Conservation (phyloP, 2,888 invertebrate species). For the Caenorhabditis sp. region DNA sequence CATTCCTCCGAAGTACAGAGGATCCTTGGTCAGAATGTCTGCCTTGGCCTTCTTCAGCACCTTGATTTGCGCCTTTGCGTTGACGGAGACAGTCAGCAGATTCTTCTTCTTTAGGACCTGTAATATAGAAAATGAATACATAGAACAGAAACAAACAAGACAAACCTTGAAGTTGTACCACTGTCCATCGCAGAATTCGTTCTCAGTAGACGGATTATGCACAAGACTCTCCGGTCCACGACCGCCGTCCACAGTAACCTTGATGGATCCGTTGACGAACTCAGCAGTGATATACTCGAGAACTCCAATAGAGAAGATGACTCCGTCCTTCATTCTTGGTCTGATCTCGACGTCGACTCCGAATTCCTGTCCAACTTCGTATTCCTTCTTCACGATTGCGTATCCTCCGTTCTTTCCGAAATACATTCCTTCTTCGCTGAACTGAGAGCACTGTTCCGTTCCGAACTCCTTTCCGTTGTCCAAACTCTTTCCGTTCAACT, state of each 20-base stretch:
- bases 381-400: constrained; percentile 80
- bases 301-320: constrained; percentile 81
- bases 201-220: constrained; percentile 63
- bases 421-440: constrained; percentile 84
- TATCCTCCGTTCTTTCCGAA: constrained; percentile 84
- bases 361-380: constrained; percentile 74
- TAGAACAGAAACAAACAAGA: no score
- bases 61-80: constrained; percentile 89
- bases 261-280: constrained; percentile 86
- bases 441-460: constrained; percentile 81
- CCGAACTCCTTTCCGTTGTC: constrained; percentile 69
- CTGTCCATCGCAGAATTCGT: constrained; percentile 92
- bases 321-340: constrained; percentile 78
- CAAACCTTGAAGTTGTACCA: constrained; percentile 90
- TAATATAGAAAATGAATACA: constrained; percentile 53
- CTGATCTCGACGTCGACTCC: constrained; percentile 80
- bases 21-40: constrained; percentile 89
- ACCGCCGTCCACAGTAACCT: constrained; percentile 84
- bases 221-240: constrained; percentile 87
- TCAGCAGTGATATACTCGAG: constrained; percentile 91
- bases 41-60: constrained; percentile 87
- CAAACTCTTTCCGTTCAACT: constrained; percentile 81
- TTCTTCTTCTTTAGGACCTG: constrained; percentile 92
- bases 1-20: constrained; percentile 90
- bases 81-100: constrained; percentile 92